Evolutionary conservation across 2,797 vertebrate species (phyloP).

Genomic region (Crocidura indochinensis): DNA sequence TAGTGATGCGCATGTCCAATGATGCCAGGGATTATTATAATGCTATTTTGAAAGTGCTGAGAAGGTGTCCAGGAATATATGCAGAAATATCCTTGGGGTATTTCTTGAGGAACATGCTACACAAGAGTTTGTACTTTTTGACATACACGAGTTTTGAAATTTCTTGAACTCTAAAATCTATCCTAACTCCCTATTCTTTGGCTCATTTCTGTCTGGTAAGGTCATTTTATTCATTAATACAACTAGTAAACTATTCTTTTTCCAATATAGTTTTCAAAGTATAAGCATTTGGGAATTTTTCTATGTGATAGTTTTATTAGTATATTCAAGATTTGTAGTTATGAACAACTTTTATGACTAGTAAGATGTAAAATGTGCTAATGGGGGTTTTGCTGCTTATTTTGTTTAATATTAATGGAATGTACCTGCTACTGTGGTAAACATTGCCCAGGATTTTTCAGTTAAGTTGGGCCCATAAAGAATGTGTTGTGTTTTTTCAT

Average conservation of each 20-base stretch:
- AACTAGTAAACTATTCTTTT: constrained; percentile 39
- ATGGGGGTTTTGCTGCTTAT: constrained; percentile 50
- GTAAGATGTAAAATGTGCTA: constrained; percentile 51
- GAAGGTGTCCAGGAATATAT: too few relatives aligned
- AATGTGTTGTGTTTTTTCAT: constrained; percentile 8
- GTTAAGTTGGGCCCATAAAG: not conserved
- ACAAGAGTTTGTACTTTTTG: too few relatives aligned
- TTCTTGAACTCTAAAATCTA: too few relatives aligned
- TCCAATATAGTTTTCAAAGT: not conserved
- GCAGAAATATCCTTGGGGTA: too few relatives aligned
- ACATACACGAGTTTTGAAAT: too few relatives aligned
- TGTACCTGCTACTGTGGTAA: not conserved
- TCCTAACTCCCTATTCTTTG: too few relatives aligned
- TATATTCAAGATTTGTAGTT: constrained; percentile 64
- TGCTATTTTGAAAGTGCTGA: too few relatives aligned
- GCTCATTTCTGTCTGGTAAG: constrained; percentile 42
- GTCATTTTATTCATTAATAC: constrained; percentile 48
- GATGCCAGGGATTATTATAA: too few relatives aligned
- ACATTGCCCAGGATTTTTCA: constrained; percentile 25
- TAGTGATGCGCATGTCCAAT: too few relatives aligned
- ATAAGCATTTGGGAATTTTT: constrained; percentile 3
- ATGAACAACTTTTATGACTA: constrained; percentile 27
- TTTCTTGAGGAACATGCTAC: too few relatives aligned
- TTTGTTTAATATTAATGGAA: constrained; percentile 63
- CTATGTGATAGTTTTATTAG: constrained; percentile 43